Conservation (phyloP, 2,113 vertebrate genomes). For the Donacobius atricapilla region DNA sequence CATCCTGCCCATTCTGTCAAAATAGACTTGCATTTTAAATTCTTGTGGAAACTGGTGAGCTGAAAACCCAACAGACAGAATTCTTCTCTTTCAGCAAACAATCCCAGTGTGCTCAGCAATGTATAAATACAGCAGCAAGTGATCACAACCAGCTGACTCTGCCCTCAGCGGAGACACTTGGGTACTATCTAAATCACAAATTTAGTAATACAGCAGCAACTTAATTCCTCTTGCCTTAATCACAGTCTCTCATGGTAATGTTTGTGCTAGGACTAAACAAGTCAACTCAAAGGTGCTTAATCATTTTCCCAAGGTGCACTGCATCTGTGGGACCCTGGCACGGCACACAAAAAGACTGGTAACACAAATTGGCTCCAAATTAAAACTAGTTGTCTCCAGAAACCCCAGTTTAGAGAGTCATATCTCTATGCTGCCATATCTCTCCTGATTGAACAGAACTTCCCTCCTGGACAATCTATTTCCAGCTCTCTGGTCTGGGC, state of each 20-base stretch:
- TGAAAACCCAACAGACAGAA: not conserved
- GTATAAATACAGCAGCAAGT: not conserved
- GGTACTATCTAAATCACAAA: not conserved
- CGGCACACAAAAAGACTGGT: not conserved
- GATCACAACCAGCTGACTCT: not conserved
- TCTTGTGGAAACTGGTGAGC: not conserved
- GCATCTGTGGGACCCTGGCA: not conserved
- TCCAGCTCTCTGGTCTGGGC: not conserved
- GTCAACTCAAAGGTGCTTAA: not conserved
- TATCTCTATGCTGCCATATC: not conserved
- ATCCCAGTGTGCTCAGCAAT: not conserved
- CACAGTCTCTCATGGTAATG: not conserved
- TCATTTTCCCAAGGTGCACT: not conserved
- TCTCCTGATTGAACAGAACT: not conserved
- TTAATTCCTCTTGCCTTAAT: conserved; percentile 15
- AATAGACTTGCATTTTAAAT: not conserved
- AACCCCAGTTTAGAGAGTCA: not conserved
- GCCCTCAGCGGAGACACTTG: not conserved
- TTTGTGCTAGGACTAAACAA: not conserved
- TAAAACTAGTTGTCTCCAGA: not conserved
- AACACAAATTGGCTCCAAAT: not conserved
- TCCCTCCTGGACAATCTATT: not conserved
- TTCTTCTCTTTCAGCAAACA: not conserved
- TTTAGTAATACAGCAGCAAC: not conserved
- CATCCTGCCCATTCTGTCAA: not conserved